Percentiles rank a stretch among this genome's conserved stretches.
phyloP scores from a whole-genome alignment of 1,140 invertebrate species.

The Proales similis region DNA sequence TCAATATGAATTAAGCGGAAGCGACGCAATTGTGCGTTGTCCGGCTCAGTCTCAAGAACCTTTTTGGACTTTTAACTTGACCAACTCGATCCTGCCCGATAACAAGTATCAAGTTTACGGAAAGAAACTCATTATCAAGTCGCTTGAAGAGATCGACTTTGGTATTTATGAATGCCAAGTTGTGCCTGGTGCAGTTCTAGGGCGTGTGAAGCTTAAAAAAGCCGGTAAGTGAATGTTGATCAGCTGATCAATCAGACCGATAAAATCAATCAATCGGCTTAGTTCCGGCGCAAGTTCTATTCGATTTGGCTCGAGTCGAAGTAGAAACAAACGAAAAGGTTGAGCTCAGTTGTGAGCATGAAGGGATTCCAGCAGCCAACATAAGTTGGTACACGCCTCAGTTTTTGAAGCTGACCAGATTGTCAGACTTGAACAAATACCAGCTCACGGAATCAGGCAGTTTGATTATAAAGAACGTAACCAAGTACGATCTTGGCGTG shows the following conservation, averaged over 20 bases:
- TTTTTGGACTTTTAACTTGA: too few species aligned
- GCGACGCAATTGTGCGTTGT: conserved; percentile 14
- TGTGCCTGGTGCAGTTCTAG: background rate
- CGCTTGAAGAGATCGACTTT: background rate
- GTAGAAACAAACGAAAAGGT: background rate
- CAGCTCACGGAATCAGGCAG: background rate
- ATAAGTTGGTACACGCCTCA: conserved; percentile 12
- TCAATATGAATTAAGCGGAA: conserved; percentile 20
- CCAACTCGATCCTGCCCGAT: too few species aligned
- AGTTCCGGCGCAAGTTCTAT: conserved; percentile 19
- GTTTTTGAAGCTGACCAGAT: conserved; percentile 1
- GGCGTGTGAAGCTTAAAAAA: conserved; percentile 14
- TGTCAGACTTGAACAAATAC: conserved; percentile 2
- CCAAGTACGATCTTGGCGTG: background rate
- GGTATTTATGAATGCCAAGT: conserved; percentile 20
- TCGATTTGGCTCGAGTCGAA: background rate
- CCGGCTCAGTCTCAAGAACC: too few species aligned
- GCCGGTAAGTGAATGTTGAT: conserved; percentile 1
- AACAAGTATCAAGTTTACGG: conserved; percentile 27
- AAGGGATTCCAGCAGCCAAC: background rate
- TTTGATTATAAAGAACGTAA: conserved; percentile 21
- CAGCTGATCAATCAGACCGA: background rate
- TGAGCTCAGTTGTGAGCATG: background rate
- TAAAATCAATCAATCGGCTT: background rate
- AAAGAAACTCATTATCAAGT: conserved; percentile 6